Evolutionary conservation across 2,888 invertebrate genomes (phyloP), one percentile per base, ranked within the genome.

Genomic region (Dynastes hyllus): DNA sequence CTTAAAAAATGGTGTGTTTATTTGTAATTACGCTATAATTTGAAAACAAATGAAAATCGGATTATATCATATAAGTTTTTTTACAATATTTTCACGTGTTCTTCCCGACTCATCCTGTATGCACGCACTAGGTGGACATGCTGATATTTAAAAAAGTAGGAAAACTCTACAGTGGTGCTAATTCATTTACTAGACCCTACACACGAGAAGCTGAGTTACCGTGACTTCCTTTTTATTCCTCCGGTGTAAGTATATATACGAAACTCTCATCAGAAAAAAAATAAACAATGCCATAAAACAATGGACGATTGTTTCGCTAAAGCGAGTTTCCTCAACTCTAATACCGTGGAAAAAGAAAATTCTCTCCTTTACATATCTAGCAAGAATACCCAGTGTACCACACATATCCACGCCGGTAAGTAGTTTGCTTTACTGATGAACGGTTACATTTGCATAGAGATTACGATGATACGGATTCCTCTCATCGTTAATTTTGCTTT

Each of bases 221-320:
- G 37, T 65, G 65, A 67, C 67, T 67, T 45, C 16, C 22, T 63
- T 32, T 29, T 45, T 67, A 37, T 67, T 67, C 40, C 45, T 58
- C n/a, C n/a, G 32, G 11, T 32, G 13, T 32, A 53, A n/a, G 53
- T 27, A 65, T 67, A 67, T n/a, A 1, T 45, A 67, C 45, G 67
- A 67, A 67, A 50, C 45, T 67, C 67, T 45, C 67, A 67, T 29
- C 9, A 13, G 32, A 63, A n/a, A 32, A 67, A 67, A 63, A 61
- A 45, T 63, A 45, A 61, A 75, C 75, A 75, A 75, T 75, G 75
- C 63, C 4, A 32, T 29, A 37, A 16, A 75, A 75, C 75, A 75
- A 75, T 75, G 22, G 75, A 50, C 63, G 45, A 75, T 75, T 75
- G 75, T 75, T 75, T 11, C 29, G 50, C 32, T 61, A 45, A 61